phyloP scores from a whole-genome alignment of 1,140 invertebrate species.

The Oedothorax gibbosus region DNA sequence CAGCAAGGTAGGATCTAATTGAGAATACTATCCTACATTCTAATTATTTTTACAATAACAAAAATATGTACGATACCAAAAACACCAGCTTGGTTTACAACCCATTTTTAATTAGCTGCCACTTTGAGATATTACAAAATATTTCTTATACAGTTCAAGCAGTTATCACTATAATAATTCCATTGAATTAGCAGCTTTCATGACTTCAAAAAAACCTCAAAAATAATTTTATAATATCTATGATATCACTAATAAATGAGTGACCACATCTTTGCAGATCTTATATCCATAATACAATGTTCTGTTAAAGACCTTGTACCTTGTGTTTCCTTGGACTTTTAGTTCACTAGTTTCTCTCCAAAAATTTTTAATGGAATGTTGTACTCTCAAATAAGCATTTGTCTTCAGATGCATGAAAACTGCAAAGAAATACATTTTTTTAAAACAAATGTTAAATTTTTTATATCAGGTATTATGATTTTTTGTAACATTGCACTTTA shows the following conservation, averaged over 20 bases:
- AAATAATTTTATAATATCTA: neutral
- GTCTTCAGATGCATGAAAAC: constrained; percentile 18
- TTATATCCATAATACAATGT: neutral
- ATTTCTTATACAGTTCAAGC: no score
- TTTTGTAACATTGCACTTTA: neutral
- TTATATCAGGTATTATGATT: no score
- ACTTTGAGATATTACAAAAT: no score
- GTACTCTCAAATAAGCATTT: neutral
- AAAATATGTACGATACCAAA: no score
- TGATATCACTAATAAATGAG: constrained; percentile 12
- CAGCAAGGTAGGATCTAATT: no score
- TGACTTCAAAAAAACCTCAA: neutral
- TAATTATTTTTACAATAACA: no score
- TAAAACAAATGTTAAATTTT: neutral
- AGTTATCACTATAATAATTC: no score
- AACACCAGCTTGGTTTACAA: no score
- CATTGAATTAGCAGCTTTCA: neutral
- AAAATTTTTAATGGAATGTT: neutral
- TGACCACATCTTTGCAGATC: constrained; percentile 14
- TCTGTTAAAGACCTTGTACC: neutral
- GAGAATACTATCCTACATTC: no score
- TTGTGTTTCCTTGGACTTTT: neutral
- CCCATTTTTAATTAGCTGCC: no score
- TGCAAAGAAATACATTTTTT: neutral
- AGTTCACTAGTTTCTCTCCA: no score